Percentiles rank a stretch among this genome's conserved stretches.
Conservation (phyloP, 2,797 vertebrate species). For the Anas bernieri region DNA sequence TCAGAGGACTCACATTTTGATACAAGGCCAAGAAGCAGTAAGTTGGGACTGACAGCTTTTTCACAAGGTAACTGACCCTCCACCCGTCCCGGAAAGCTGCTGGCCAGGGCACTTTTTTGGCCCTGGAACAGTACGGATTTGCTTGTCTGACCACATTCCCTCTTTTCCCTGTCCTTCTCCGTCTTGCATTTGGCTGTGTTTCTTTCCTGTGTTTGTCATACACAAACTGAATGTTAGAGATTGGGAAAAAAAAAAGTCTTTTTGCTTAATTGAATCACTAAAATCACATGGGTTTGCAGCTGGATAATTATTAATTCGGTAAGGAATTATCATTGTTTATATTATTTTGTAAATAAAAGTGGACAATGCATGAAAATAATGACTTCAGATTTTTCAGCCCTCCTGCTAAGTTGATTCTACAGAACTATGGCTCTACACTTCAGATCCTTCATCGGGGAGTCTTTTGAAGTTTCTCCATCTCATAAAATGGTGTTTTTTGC, state of each 20-base stretch:
- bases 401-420: not conserved
- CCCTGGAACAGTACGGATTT: not conserved
- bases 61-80: not conserved
- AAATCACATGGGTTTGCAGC: not conserved
- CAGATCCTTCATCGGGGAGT: not conserved
- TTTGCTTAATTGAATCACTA: not conserved
- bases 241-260: not conserved
- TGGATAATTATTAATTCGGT: not conserved
- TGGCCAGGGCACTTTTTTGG: not conserved
- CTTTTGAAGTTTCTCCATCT: not conserved
- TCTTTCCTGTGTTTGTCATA: not conserved
- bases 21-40: not conserved
- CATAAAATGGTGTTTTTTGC: not conserved
- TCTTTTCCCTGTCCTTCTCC: not conserved
- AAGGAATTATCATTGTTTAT: not conserved
- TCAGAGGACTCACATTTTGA: not conserved
- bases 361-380: not conserved
- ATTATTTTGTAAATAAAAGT: not conserved
- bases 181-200: not conserved
- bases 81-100: not conserved
- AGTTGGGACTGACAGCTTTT: not conserved
- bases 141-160: not conserved
- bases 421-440: not conserved
- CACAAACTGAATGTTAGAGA: not conserved
- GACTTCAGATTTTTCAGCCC: not conserved